Conservation (phyloP, 2,797 vertebrate species). For the Epinephelus malabaricus region DNA sequence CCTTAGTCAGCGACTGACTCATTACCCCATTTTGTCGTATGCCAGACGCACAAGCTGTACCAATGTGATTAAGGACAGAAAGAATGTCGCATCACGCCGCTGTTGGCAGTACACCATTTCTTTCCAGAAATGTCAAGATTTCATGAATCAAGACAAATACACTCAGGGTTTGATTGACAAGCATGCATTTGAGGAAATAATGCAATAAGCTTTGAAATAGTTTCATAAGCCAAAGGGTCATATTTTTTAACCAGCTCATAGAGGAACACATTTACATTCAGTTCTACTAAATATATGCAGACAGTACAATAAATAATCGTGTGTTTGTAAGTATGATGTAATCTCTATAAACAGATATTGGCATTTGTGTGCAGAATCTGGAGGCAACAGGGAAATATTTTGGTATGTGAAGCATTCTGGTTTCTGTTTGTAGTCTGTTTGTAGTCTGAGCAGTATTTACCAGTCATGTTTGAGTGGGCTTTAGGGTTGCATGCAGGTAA, state of each 20-base stretch:
- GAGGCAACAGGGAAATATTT: too few species aligned
- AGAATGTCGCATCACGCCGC: conserved; percentile 35
- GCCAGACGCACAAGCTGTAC: conserved; percentile 62
- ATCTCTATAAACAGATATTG: too few species aligned
- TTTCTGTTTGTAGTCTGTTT: too few species aligned
- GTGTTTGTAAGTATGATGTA: neutral
- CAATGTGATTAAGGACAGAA: conserved; percentile 66
- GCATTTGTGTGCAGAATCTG: too few species aligned
- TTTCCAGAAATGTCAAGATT: conserved; percentile 55
- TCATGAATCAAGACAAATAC: conserved; percentile 43
- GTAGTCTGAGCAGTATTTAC: too few species aligned
- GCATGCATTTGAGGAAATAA: conserved; percentile 43
- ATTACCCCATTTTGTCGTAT: conserved; percentile 48
- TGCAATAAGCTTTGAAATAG: conserved; percentile 36
- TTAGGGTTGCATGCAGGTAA: too few species aligned
- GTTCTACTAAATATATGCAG: neutral
- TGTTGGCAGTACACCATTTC: conserved; percentile 54
- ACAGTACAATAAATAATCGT: neutral
- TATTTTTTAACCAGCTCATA: neutral
- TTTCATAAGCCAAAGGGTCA: conserved; percentile 48
- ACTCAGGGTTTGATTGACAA: conserved; percentile 32
- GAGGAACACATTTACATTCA: neutral
- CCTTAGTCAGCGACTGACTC: conserved; percentile 65
- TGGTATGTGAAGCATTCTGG: too few species aligned
- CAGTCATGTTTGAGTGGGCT: too few species aligned